phyloP scores from a whole-genome alignment of 2,888 invertebrate species.

The Spilosoma lubricipeda region DNA sequence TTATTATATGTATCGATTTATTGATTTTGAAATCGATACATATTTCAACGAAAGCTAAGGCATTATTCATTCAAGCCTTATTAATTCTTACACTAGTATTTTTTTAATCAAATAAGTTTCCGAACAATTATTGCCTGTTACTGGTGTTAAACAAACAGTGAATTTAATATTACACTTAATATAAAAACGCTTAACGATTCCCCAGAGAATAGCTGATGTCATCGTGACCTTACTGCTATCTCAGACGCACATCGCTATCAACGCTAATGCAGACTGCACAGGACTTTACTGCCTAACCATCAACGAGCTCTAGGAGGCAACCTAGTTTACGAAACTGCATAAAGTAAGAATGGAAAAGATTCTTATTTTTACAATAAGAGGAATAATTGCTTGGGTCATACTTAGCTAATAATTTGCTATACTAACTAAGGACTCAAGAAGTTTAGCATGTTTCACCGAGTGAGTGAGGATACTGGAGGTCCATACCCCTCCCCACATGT shows the following conservation, averaged over 20 bases:
- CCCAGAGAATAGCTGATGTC: conserved; percentile 14
- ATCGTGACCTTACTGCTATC: conserved; percentile 27
- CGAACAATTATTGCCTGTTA: neutral
- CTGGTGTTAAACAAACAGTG: neutral
- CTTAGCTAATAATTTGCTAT: neutral
- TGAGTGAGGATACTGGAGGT: too few species aligned
- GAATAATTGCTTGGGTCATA: neutral
- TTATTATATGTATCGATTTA: too few species aligned
- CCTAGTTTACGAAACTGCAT: neutral
- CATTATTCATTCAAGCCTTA: neutral
- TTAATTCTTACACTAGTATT: neutral
- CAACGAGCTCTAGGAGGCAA: neutral
- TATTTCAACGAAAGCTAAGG: neutral
- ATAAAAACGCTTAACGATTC: conserved; percentile 16
- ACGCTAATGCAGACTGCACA: conserved; percentile 3
- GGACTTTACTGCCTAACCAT: conserved; percentile 4
- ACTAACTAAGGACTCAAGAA: too few species aligned
- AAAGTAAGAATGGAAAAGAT: neutral
- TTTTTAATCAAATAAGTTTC: neutral
- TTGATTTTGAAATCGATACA: too few species aligned
- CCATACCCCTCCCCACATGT: too few species aligned
- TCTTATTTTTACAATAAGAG: neutral
- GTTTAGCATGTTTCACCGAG: too few species aligned
- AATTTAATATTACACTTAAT: conserved; percentile 1
- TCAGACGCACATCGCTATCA: conserved; percentile 44